Evolutionary conservation across 2,797 vertebrate species (phyloP).

Genomic region (Sus cebifrons): DNA sequence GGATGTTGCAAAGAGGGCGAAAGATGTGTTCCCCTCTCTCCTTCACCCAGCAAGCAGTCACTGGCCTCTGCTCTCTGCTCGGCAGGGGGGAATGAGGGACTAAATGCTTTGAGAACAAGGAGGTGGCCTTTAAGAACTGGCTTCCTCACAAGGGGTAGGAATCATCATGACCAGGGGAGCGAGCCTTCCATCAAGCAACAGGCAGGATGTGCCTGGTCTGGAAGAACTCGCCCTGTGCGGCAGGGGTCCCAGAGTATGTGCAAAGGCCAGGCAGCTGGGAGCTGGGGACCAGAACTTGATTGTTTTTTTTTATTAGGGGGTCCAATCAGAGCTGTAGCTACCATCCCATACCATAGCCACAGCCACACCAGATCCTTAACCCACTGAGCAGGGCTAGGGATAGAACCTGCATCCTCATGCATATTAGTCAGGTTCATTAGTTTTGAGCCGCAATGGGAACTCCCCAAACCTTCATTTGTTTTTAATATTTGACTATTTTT

Average conservation of each 20-base stretch:
- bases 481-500: no score
- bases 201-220: not conserved
- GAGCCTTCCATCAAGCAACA: not conserved
- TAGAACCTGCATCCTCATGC: no score
- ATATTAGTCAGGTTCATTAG: no score
- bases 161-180: not conserved
- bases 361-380: no score
- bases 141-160: rapidly evolving
- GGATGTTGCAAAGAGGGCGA: not conserved
- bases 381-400: no score
- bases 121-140: not conserved
- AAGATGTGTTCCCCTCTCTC: not conserved
- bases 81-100: not conserved
- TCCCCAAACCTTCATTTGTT: not conserved
- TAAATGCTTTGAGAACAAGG: not conserved
- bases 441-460: no score
- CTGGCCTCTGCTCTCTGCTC: not conserved
- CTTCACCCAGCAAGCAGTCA: not conserved
- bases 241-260: rapidly evolving
- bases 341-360: no score
- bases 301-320: no score
- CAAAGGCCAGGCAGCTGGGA: not conserved
- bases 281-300: no score
- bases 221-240: rapidly evolving
- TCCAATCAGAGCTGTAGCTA: no score